A percentile compares a stretch with the other conserved stretches of the same genome.
Conservation (phyloP, 2,113 vertebrate genomes). For the Holacanthus passer region DNA sequence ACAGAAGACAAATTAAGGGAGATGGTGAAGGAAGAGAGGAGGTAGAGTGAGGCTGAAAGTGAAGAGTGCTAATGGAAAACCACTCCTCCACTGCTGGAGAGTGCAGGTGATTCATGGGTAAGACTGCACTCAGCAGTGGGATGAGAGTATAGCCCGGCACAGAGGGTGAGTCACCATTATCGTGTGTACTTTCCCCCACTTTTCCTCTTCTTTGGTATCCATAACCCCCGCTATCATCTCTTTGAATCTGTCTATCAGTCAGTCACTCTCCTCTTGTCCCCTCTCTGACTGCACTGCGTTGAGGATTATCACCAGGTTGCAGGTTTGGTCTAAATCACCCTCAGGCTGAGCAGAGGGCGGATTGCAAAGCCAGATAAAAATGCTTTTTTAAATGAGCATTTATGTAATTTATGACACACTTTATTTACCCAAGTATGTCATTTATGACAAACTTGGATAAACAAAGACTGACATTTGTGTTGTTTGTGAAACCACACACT, state of each 20-base stretch:
- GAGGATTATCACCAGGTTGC: constrained; percentile 7
- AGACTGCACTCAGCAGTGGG: not conserved
- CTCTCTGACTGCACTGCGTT: not conserved
- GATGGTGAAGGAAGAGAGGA: not conserved
- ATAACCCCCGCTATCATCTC: not conserved
- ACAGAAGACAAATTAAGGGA: not conserved
- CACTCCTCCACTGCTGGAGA: not conserved
- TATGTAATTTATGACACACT: no score
- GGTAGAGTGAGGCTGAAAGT: not conserved
- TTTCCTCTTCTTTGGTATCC: not conserved
- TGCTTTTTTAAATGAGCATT: no score
- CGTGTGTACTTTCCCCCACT: not conserved
- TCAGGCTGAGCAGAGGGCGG: not conserved
- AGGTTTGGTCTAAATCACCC: constrained; percentile 1
- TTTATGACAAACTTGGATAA: not conserved
- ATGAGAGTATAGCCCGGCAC: not conserved
- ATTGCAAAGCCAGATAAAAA: no score
- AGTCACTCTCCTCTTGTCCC: not conserved
- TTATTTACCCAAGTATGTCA: no score
- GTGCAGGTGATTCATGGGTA: constrained; percentile 20
- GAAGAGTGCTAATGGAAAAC: not conserved
- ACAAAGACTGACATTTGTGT: not conserved
- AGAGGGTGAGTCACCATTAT: constrained; percentile 21
- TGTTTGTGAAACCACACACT: not conserved
- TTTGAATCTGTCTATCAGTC: not conserved